phyloP scores from a whole-genome alignment of 2,888 invertebrate species.

The Orchesellides sinensis region DNA sequence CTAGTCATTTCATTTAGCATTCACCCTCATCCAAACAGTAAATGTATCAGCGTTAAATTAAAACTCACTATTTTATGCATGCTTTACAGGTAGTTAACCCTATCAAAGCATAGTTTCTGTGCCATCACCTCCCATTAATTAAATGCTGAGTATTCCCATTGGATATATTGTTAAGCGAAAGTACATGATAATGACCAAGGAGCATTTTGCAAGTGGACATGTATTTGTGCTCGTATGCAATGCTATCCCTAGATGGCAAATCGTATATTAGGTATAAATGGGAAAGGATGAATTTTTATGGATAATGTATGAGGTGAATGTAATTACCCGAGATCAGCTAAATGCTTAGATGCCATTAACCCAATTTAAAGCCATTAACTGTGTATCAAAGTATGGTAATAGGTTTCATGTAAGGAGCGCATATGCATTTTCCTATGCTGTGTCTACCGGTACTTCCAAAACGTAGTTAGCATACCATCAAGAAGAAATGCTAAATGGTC shows the following conservation, averaged over 20 bases:
- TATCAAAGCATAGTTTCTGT: too few relatives aligned
- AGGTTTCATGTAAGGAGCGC: conserved; percentile 17
- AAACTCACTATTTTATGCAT: too few relatives aligned
- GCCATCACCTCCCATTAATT: conserved; percentile 46
- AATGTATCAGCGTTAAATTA: too few relatives aligned
- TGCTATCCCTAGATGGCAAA: too few relatives aligned
- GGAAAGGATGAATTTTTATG: conserved; percentile 43
- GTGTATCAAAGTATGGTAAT: conserved; percentile 29
- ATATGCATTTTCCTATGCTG: not conserved
- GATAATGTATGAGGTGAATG: conserved; percentile 64
- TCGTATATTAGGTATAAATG: conserved; percentile 26
- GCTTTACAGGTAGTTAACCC: too few relatives aligned
- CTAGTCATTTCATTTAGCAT: too few relatives aligned
- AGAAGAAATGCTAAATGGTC: conserved; percentile 63
- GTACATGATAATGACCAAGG: not conserved
- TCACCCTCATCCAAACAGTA: too few relatives aligned
- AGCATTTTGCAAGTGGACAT: not conserved
- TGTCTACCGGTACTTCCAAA: not conserved
- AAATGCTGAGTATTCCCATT: conserved; percentile 30
- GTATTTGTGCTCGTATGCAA: not conserved
- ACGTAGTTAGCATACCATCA: conserved; percentile 14
- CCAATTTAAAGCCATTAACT: conserved; percentile 64
- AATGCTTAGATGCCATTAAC: conserved; percentile 58
- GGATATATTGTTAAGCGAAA: not conserved
- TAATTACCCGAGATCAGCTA: conserved; percentile 57